Base-by-base conservation (phyloP, 1,140 invertebrate species). In the Schlechtendalia chinensis region DNA sequence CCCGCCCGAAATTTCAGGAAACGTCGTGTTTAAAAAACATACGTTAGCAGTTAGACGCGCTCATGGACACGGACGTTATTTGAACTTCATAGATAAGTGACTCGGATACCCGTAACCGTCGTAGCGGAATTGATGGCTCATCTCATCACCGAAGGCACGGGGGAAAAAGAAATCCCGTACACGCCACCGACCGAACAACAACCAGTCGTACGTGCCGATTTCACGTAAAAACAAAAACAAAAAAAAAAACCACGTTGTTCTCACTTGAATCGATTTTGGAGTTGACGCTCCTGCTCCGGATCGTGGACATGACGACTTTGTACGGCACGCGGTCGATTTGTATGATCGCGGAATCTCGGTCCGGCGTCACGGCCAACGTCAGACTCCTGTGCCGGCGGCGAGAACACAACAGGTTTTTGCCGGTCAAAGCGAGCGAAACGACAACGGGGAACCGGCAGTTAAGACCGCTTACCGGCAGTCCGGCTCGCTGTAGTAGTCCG, bases 401-500 rank as follows among this genome's bases (percentile, higher is more conserved):
- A 19, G 17, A 63, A 63, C 10, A 2, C 0, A 61, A 61, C 17
- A 27, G 27, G 27, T 6, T 29, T n/a, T n/a, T n/a, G 32, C 32
- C 8, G 32, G 27, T 29, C 0, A 61, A 29, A 61, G 5, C 17
- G 24, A 27, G 24, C 24, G 12, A 24, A 58, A 10, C 19, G 16
- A 56, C n/a, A 27, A 27, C 24, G 27, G 17, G 10, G 10, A 1
- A 17, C 2, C 6, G 5, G 24, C 10, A 27, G 16, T 27, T 17
- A n/a, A 16, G 27, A 29, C 16, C 3, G 45, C 67, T 71, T 39
- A 82, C 82, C 80, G 65, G 19, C 72, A 82, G 29, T 81, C 82
- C 1, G 82, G 82, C 39, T 83, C 82, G 45, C 82, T 83, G 75
- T 83, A 81, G 69, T 81, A 82, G 24, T 83, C 82, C 29, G 50